These are phyloP conservation scores for Malaclemys terrapin DNA, from an alignment of 2,113 vertebrate genomes.

Conservation along the genomic window DNA sequence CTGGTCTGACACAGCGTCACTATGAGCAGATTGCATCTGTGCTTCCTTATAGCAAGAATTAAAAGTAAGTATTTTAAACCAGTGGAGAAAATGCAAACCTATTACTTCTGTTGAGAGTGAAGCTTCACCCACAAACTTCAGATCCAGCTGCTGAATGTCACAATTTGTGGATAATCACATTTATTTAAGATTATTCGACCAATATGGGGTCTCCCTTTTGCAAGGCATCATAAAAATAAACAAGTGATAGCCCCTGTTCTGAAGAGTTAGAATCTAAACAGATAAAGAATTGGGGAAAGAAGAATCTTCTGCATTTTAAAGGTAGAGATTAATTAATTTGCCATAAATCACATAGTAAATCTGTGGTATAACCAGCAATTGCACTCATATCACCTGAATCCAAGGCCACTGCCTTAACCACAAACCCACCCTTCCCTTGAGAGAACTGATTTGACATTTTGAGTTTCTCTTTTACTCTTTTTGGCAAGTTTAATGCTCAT, in stretches of 20 bases:
- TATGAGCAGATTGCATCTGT: background rate
- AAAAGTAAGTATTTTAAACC: background rate
- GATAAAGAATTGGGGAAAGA: background rate
- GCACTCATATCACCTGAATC: background rate
- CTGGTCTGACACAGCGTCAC: background rate
- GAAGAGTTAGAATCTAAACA: background rate
- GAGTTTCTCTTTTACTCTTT: background rate
- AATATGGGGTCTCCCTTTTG: background rate
- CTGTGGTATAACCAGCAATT: background rate
- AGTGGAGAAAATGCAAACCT: background rate
- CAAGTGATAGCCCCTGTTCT: background rate
- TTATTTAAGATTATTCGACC: background rate
- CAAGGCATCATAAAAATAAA: background rate
- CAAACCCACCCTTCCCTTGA: background rate
- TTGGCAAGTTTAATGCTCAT: accelerated
- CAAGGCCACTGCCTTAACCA: background rate
- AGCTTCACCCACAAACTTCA: background rate
- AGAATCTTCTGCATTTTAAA: background rate
- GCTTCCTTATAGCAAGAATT: background rate
- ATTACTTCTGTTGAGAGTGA: background rate
- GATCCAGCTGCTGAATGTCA: background rate
- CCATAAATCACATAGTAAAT: background rate
- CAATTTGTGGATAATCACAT: background rate
- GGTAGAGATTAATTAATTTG: background rate
- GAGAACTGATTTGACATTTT: background rate